Evolutionary conservation across 2,888 invertebrate species (phyloP).

Genomic region (Drosophila longiperda): DNA sequence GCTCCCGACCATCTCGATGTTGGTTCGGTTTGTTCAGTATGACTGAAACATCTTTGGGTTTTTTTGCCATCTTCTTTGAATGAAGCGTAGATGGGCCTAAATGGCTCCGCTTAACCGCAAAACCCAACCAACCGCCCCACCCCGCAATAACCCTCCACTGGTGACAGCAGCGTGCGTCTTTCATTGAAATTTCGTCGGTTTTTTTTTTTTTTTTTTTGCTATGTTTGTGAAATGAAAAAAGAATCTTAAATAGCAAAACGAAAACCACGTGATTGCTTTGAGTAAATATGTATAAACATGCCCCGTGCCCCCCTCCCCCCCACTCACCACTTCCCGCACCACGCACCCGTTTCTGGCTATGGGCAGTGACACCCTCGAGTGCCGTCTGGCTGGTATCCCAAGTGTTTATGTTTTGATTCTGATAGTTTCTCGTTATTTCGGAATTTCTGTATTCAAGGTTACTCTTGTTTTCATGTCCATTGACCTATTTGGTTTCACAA

Average conservation of each 20-base stretch:
- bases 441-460: conserved; percentile 71
- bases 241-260: conserved; percentile 35
- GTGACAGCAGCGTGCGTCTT: conserved; percentile 2
- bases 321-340: background rate
- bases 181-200: conserved; percentile 41
- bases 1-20: background rate
- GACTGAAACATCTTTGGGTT: conserved; percentile 72
- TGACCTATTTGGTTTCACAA: conserved; percentile 77
- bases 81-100: conserved; percentile 39
- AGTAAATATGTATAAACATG: background rate
- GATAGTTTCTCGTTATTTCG: conserved; percentile 34
- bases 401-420: conserved; percentile 75
- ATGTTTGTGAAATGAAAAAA: conserved; percentile 39
- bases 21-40: conserved; percentile 23
- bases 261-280: conserved; percentile 34
- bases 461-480: conserved; percentile 79
- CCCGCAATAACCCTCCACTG: background rate
- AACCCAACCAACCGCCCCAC: background rate
- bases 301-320: background rate
- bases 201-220: background rate
- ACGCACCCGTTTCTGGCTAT: background rate
- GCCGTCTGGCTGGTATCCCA: conserved; percentile 34
- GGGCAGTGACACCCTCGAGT: conserved; percentile 10
- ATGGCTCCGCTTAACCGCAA: background rate
- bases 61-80: conserved; percentile 75